Evolutionary conservation across 1,140 invertebrate species (phyloP), one percentile per base, ranked within the genome.

Genomic region (Myzus persicae): DNA sequence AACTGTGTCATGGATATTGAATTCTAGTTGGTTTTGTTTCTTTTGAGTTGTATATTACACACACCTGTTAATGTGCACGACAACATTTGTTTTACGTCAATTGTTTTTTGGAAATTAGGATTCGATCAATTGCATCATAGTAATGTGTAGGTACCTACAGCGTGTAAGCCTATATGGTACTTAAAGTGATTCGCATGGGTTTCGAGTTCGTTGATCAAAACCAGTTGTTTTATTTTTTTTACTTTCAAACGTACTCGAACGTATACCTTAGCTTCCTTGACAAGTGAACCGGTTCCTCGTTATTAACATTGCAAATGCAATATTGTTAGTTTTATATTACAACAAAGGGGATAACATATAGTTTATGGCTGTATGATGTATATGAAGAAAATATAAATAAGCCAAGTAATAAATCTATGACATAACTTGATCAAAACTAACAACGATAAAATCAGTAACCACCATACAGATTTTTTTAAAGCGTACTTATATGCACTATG

Each of bases 1-100:
- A 93, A 93, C 44, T 38, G 20, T 84, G 91, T 93, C 76, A 84
- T 40, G 91, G 42, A 84, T 93, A 91, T 81, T 24, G 54, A 91
- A 91, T 91, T 42, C 67, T 89, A 48, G 87, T 38, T 6, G 24
- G 88, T 38, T 44, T 90, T 38, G 40, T 1, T 90, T 54, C 48
- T 90, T 90, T 54, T 59, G 4, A 14, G n/a, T 44, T 24, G 14
- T 24, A 11, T 11, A n/a, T 20, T 82, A 40, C 84, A 26, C 40
- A 44, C 31, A n/a, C 6, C 31, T 26, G 31, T 89, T 51, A 38
- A 38, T 26, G 36, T 31, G 48, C 48, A 51, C 87, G 84, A 46
- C 85, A 40, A 26, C 48, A 31, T 48, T 31, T 88, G 2, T 38
- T 54, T 54, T 4, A 26, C 20, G 24, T 89, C 46, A 26, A 89